Conservation (phyloP, 2,797 vertebrate genomes). For the Hyperoplus lanceolatus region DNA sequence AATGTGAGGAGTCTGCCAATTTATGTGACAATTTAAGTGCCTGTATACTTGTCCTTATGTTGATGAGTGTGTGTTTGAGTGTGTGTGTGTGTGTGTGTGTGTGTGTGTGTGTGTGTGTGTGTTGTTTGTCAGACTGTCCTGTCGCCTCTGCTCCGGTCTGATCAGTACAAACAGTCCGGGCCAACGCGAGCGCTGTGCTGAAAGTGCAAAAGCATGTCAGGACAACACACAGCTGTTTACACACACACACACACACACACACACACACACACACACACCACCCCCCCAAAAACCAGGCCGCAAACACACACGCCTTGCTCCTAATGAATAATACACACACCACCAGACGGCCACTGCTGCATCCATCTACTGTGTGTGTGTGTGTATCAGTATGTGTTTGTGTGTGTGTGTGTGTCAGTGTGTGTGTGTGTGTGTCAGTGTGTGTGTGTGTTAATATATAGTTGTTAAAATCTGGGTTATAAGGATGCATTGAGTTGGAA, state of each 20-base stretch:
- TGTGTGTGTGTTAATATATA: not conserved
- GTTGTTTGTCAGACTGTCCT: slow-evolving; percentile 88
- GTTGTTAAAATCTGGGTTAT: no score
- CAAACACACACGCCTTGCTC: slow-evolving; percentile 77
- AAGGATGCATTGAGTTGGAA: no score
- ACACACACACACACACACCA: slow-evolving; percentile 85
- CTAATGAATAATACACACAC: slow-evolving; percentile 86
- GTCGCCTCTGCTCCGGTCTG: slow-evolving; percentile 92
- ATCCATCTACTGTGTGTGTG: slow-evolving; percentile 41
- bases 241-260: slow-evolving; percentile 87
- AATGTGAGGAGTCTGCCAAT: slow-evolving; percentile 55
- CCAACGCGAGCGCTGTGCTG: slow-evolving; percentile 83
- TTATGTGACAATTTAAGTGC: slow-evolving; percentile 66
- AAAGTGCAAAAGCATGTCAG: slow-evolving; percentile 99
- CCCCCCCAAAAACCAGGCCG: slow-evolving; percentile 78
- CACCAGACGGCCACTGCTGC: slow-evolving; percentile 77
- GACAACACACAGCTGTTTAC: slow-evolving; percentile 95
- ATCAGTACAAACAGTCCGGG: slow-evolving; percentile 91
- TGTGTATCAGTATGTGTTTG: slow-evolving; percentile 9
- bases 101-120: slow-evolving; percentile 41
- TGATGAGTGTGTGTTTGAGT: slow-evolving; percentile 34
- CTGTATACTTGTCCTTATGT: slow-evolving; percentile 36
- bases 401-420: slow-evolving; percentile 5
- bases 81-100: slow-evolving; percentile 27
- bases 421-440: not conserved